These are phyloP conservation scores for Cryptosula pallasiana DNA, from an alignment of 2,888 invertebrate species.

Conservation along the genomic window DNA sequence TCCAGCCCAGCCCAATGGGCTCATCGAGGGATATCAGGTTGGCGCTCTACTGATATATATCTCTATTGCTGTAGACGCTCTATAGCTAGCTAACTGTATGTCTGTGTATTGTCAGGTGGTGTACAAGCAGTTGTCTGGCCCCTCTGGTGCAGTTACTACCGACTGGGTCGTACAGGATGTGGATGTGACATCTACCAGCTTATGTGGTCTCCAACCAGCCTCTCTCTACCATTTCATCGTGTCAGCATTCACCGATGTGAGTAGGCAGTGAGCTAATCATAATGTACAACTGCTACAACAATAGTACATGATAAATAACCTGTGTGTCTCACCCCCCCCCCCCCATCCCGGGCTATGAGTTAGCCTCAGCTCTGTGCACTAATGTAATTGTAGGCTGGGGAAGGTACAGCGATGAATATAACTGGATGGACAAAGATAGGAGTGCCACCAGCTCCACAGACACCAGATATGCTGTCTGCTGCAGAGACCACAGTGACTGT, in stretches of 20 bases:
- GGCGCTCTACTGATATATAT: too few relatives aligned
- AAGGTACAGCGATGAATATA: constrained; percentile 58
- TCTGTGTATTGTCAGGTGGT: too few relatives aligned
- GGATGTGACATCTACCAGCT: not conserved
- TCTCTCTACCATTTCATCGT: constrained; percentile 71
- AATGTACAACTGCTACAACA: too few relatives aligned
- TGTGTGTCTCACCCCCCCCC: too few relatives aligned
- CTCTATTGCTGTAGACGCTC: too few relatives aligned
- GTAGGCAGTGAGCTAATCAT: too few relatives aligned
- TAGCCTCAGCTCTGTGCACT: not conserved
- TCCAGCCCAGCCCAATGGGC: constrained; percentile 55
- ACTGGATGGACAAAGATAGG: constrained; percentile 69
- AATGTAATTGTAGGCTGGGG: constrained; percentile 53
- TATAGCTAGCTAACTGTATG: too few relatives aligned
- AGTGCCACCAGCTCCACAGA: constrained; percentile 63
- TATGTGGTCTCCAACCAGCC: constrained; percentile 64
- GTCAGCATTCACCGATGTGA: constrained; percentile 57
- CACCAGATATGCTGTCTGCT: constrained; percentile 63
- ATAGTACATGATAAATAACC: too few relatives aligned
- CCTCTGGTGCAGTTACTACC: not conserved
- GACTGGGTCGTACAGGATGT: not conserved
- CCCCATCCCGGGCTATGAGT: too few relatives aligned
- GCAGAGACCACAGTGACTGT: constrained; percentile 64
- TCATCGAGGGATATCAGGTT: constrained; percentile 53
- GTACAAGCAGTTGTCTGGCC: not conserved